Base-by-base conservation (phyloP, 2,888 invertebrate species). In the Andrena bucephala region DNA sequence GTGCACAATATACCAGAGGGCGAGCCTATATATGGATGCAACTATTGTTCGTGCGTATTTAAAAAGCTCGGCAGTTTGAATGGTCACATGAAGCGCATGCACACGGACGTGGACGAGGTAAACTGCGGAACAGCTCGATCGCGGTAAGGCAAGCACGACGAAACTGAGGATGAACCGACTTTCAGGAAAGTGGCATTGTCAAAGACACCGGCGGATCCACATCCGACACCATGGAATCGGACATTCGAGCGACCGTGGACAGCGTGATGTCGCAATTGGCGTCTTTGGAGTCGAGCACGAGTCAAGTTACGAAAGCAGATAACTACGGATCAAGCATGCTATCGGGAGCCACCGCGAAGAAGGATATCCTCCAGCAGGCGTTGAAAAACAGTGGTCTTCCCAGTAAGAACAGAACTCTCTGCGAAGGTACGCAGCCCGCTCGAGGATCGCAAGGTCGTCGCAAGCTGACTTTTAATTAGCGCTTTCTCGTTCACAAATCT, bases 41-140 rank as follows among this genome's bases (percentile, higher is more conserved):
- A 95, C 8, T 95, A 96, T 85, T 97, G 97, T 90, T 94, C 95
- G 4, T 97, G 97, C 92, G 95, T 96, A 29, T 97, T 96, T 92
- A 95, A 95, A 88, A 96, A 95, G 90, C 94, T 96, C 2, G 96
- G 96, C 10, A 96, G 96, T 83, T 94, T 97, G 13, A 96, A 96
- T 91, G 96, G 96, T 10, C 97, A 97, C 89, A 95, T 96, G 85
- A 96, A 96, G 52, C 95, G 95, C 86, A 94, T 94, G 67, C 96
- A 97, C 91, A 87, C 93, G 0, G 88, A 89, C 73, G 86, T 88
- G 2, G 69, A 79, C 36, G 90, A 91, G 86, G 91, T 92, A 82
- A 65, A 72, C 59, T 7, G 10, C 16, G 13, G n/a, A 74, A 36
- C 42, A 65, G 24, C 50, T 29, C 0, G 20, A 16, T 27, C 8